phyloP scores from a whole-genome alignment of 2,888 invertebrate genomes.

The Papilio gigon region DNA sequence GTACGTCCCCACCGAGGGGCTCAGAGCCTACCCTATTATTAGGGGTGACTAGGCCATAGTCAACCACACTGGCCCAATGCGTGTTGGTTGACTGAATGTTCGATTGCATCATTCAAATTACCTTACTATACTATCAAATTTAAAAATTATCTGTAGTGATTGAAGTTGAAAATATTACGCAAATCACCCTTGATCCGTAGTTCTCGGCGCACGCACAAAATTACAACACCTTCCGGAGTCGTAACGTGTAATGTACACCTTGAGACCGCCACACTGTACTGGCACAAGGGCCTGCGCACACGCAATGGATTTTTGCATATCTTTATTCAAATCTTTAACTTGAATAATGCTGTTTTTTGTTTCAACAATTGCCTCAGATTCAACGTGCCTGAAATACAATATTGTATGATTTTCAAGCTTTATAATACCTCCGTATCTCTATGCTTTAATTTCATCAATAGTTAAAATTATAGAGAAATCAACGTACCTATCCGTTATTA shows the following conservation, averaged over 20 bases:
- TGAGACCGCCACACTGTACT: constrained; percentile 34
- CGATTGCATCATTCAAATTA: not conserved
- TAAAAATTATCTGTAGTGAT: not conserved
- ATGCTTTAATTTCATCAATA: too few relatives aligned
- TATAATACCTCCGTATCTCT: too few relatives aligned
- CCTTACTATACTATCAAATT: not conserved
- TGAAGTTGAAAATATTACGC: not conserved
- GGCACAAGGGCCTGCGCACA: constrained; percentile 36
- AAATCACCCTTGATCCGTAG: constrained; percentile 34
- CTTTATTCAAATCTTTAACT: constrained; percentile 13
- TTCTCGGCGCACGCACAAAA: constrained; percentile 35
- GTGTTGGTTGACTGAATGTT: too few relatives aligned
- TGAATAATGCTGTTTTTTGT: not conserved
- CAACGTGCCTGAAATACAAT: not conserved
- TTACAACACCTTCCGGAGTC: constrained; percentile 40
- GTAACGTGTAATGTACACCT: constrained; percentile 35
- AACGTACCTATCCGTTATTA: too few relatives aligned
- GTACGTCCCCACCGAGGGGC: too few relatives aligned
- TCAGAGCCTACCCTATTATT: too few relatives aligned
- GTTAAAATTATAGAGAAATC: too few relatives aligned
- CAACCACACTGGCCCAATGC: too few relatives aligned
- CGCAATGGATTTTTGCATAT: constrained; percentile 33
- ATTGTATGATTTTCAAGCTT: too few relatives aligned
- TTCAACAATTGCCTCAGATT: not conserved
- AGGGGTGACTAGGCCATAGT: too few relatives aligned